Evolutionary conservation across 2,797 vertebrate genomes (phyloP).

Genomic region (Spondyliosoma cantharus): DNA sequence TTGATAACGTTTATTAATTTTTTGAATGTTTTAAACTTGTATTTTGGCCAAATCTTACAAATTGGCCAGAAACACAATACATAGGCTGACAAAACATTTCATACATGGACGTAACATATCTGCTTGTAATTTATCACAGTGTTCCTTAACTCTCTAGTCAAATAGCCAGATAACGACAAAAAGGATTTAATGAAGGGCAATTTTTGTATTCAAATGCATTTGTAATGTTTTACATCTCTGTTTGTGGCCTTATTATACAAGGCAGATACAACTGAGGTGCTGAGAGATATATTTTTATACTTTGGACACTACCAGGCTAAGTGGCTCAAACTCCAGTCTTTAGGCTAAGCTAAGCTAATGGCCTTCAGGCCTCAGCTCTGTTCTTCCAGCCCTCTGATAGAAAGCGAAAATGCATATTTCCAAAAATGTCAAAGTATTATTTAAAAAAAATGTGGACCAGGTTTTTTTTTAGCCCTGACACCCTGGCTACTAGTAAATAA

Average conservation of each 20-base stretch:
- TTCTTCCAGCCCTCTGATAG: not conserved
- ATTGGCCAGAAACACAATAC: too few relatives aligned
- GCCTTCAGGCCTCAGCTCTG: not conserved
- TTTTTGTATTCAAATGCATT: not conserved
- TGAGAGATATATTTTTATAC: not conserved
- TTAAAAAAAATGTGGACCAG: constrained; percentile 8
- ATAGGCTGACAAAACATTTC: not conserved
- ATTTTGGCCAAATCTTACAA: too few relatives aligned
- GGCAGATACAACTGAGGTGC: not conserved
- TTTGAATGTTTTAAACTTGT: too few relatives aligned
- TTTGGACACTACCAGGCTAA: not conserved
- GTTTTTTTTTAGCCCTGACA: constrained; percentile 19
- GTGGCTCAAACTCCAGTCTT: not conserved
- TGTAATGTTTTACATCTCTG: not conserved
- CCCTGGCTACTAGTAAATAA: constrained; percentile 32
- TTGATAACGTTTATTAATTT: too few relatives aligned
- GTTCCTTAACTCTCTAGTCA: not conserved
- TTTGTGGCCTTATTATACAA: not conserved
- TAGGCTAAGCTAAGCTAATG: constrained; percentile 31
- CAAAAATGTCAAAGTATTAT: constrained; percentile 19
- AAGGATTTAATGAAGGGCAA: not conserved
- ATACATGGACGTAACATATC: too few relatives aligned
- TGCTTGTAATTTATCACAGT: not conserved
- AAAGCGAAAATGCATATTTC: constrained; percentile 3
- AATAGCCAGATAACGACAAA: not conserved